Evolutionary conservation across 2,888 invertebrate species (phyloP).

Genomic region (Zhengitettix transpicula): DNA sequence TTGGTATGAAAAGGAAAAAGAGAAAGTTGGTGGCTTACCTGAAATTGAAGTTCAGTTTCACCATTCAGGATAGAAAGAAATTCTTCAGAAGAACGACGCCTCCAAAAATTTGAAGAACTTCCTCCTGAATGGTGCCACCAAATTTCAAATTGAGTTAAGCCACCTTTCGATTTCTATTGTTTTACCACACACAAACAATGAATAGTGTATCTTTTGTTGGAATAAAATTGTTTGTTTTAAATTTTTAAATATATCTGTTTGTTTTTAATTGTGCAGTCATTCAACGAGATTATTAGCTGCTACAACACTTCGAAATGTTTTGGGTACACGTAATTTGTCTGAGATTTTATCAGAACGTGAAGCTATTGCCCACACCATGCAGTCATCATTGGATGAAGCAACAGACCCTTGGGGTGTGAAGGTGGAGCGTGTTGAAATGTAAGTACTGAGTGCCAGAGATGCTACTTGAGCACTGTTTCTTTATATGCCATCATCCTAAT

Average conservation of each 20-base stretch:
- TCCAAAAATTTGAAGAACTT: no score
- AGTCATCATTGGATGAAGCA: constrained; percentile 65
- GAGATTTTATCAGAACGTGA: constrained; percentile 87
- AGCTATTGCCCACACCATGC: constrained; percentile 82
- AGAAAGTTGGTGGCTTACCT: no score
- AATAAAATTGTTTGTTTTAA: neutral
- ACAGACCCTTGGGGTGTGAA: constrained; percentile 89
- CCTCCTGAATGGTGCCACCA: no score
- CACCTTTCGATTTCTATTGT: no score
- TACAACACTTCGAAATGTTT: constrained; percentile 72
- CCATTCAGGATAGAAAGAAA: no score
- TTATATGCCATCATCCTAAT: no score
- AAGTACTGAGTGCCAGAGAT: constrained; percentile 22
- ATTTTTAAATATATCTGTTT: neutral
- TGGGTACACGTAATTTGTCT: constrained; percentile 80
- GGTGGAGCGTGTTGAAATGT: constrained; percentile 91
- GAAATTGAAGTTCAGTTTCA: no score
- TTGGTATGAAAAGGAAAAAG: no score
- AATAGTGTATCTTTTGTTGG: neutral
- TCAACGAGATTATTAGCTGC: constrained; percentile 69
- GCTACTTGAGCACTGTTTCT: no score
- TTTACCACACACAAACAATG: neutral
- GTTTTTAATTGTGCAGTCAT: constrained; percentile 36
- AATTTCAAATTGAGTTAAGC: no score
- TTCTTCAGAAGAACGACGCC: no score